Evolutionary conservation across 1,140 invertebrate species (phyloP), one percentile per base, ranked within the genome.

Genomic region (Episyrphus balteatus): DNA sequence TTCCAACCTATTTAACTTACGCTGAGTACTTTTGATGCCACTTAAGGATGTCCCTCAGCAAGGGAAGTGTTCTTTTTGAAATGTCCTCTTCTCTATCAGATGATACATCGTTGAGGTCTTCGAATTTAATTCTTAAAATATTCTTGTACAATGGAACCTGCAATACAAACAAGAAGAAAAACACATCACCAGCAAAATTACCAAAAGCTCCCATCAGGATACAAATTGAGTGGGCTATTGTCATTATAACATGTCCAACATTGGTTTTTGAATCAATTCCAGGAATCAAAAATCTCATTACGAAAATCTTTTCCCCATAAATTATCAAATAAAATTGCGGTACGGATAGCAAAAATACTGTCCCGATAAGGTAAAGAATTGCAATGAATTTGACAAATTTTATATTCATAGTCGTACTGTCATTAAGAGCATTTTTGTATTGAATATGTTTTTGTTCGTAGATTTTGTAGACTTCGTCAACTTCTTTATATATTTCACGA

Each of bases 281-380:
- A 1, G 59, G 59, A 19, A 61, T 45, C 0, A 57, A 21, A 10
- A 59, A 61, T 15, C 58, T 56, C 59, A 61, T 51, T 0, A 61
- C 41, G 6, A 61, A 21, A 0, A 50, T 10, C 9, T 52, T 59
- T 7, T 58, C 15, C 1, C 55, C 21, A 5, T 38, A 32, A 2
- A 55, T 18, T 12, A 59, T 12, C 8, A 50, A 18, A 31, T 54
- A 55, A 5, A 53, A 26, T 7, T 55, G 18, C 9, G 59, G 59
- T 17, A 53, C 49, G 7, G n/a, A 11, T 5, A 55, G 19, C 19
- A 42, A 0, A 13, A 3, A 12, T 12, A 38, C 37, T 14, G 38
- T 33, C 17, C 17, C 21, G 21, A 21, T n/a, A 2, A 41, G 1
- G 31, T 46, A 44, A 11, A 47, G 8, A 13, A 15, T 6, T 6